Evolutionary conservation across 2,888 invertebrate species (phyloP).

Genomic region (Drosophila meridiana): DNA sequence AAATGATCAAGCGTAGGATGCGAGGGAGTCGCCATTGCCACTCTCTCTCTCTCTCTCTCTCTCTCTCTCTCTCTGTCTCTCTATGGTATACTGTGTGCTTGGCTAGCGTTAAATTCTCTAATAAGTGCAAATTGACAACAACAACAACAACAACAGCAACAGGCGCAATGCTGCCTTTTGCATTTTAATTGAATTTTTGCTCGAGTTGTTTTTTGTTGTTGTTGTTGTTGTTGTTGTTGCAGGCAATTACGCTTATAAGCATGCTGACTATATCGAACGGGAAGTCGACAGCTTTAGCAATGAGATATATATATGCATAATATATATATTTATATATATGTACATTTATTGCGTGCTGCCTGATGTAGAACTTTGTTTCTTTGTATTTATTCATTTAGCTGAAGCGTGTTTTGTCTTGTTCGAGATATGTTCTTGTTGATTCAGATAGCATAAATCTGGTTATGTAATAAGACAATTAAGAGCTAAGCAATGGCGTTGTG

Average conservation of each 20-base stretch:
- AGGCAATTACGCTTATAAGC: constrained; percentile 34
- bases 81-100: not conserved
- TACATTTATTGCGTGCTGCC: constrained; percentile 15
- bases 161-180: constrained; percentile 50
- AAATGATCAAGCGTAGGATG: constrained; percentile 55
- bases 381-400: constrained; percentile 23
- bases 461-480: not conserved
- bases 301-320: constrained; percentile 25
- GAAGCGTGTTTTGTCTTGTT: not conserved
- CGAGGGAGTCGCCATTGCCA: constrained; percentile 22
- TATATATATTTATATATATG: constrained; percentile 30
- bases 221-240: constrained; percentile 15
- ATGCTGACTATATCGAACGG: constrained; percentile 57
- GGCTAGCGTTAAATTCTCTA: constrained; percentile 55
- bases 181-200: constrained; percentile 74
- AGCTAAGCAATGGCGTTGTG: not conserved
- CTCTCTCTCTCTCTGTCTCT: not conserved
- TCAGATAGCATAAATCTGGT: not conserved
- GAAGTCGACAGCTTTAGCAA: constrained; percentile 58
- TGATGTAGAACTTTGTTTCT: constrained; percentile 2
- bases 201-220: constrained; percentile 19
- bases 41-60: not conserved
- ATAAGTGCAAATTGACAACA: constrained; percentile 69
- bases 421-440: not conserved
- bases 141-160: constrained; percentile 23